A percentile compares a stretch with the other conserved stretches of the same genome.
Conservation (phyloP, 2,888 invertebrate species). For the Drosophila stalkeri region DNA sequence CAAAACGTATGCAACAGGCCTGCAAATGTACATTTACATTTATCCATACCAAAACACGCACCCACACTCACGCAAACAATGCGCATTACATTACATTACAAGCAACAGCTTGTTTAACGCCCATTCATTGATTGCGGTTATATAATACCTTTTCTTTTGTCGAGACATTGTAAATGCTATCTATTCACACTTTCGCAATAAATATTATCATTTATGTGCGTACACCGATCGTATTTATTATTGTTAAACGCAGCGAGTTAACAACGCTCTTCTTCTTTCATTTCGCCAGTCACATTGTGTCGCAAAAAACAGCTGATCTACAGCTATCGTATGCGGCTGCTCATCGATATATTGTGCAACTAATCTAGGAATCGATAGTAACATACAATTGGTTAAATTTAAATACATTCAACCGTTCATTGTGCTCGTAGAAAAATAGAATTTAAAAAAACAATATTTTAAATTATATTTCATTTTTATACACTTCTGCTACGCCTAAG, state of each 20-base stretch:
- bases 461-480: not conserved
- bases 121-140: not conserved
- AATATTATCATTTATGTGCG: slow-evolving; percentile 38
- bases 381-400: not conserved
- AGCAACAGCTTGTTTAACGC: not conserved
- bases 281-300: slow-evolving; percentile 17
- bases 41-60: not conserved
- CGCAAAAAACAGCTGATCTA: not conserved
- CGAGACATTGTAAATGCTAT: slow-evolving; percentile 56
- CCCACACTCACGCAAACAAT: not conserved
- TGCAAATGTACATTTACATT: not conserved
- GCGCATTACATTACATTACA: no score
- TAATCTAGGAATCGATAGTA: not conserved
- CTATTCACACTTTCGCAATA: not conserved
- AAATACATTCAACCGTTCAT: not conserved
- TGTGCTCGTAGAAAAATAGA: no score
- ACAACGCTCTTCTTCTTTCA: slow-evolving; percentile 13
- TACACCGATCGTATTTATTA: slow-evolving; percentile 1
- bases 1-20: slow-evolving; percentile 13
- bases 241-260: slow-evolving; percentile 17
- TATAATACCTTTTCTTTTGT: slow-evolving; percentile 61
- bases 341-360: slow-evolving; percentile 25
- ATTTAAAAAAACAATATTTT: not conserved
- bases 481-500: slow-evolving; percentile 7
- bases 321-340: slow-evolving; percentile 21